Percentiles rank a stretch among this genome's conserved stretches.
Conservation (phyloP, 2,113 vertebrate species). For the Tinamus guttatus region DNA sequence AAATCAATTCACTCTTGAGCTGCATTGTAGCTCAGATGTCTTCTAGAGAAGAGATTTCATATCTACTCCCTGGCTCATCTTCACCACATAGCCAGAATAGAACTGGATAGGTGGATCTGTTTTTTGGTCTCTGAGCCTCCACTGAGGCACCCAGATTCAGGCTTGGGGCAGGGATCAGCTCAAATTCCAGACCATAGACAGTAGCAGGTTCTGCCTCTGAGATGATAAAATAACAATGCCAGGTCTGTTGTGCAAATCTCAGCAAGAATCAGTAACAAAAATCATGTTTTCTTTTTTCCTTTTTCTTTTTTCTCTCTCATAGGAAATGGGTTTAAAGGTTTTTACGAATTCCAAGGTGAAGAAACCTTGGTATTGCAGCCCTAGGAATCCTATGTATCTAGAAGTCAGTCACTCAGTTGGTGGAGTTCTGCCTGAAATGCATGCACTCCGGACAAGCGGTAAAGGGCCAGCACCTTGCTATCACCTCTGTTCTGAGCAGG, state of each 20-base stretch:
- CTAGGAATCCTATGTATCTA: rapidly evolving
- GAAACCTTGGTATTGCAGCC: constrained; percentile 21
- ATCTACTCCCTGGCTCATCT: not conserved
- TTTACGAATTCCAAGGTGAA: constrained; percentile 67
- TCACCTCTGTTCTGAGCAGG: not conserved
- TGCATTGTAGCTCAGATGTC: not conserved
- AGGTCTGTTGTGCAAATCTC: not conserved
- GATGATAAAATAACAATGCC: not conserved
- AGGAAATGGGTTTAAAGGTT: constrained; percentile 70
- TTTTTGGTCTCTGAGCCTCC: not conserved
- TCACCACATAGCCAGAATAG: not conserved
- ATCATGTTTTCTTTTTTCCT: not conserved
- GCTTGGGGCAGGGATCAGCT: not conserved
- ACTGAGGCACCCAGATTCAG: not conserved
- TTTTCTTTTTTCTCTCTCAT: not conserved
- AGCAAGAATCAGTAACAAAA: not conserved
- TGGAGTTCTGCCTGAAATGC: rapidly evolving
- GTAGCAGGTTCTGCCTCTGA: not conserved
- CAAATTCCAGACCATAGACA: not conserved
- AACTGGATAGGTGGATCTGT: not conserved
- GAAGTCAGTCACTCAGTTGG: rapidly evolving
- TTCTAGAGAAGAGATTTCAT: not conserved
- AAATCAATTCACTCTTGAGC: not conserved
- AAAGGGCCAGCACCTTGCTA: not conserved
- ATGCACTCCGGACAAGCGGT: not conserved